Percentiles rank a stretch among this genome's conserved stretches.
Conservation (phyloP, 2,888 invertebrate species). For the Ectemnius lituratus region DNA sequence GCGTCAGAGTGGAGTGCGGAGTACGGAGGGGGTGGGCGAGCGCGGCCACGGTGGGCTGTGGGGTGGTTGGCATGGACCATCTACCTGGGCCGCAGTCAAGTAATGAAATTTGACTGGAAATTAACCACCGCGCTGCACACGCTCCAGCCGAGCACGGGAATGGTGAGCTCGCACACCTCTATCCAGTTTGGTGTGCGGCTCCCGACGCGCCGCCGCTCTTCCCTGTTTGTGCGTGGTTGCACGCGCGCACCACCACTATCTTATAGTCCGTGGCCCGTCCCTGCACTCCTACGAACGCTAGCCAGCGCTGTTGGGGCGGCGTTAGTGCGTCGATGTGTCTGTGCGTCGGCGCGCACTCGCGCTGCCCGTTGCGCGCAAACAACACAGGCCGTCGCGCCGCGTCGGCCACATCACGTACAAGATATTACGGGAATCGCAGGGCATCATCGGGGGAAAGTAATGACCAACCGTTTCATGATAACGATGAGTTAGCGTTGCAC, state of each 20-base stretch:
- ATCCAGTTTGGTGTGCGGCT: conserved; percentile 16
- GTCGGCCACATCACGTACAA: conserved; percentile 46
- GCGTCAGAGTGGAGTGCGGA: conserved; percentile 27
- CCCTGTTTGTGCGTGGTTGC: conserved; percentile 22
- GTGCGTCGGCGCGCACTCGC: background rate
- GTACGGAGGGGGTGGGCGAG: background rate
- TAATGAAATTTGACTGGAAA: conserved; percentile 77
- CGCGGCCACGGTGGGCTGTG: conserved; percentile 8
- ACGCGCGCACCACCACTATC: conserved; percentile 19
- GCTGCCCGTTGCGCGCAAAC: background rate
- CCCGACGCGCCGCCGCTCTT: conserved; percentile 5
- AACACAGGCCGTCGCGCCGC: conserved; percentile 7
- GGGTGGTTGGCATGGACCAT: conserved; percentile 59
- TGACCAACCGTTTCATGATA: conserved; percentile 73
- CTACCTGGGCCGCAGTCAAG: conserved; percentile 70
- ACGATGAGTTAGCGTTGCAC: conserved; percentile 75
- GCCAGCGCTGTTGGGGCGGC: no score
- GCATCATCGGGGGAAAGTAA: conserved; percentile 72
- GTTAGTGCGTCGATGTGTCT: no score
- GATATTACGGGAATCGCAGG: conserved; percentile 56
- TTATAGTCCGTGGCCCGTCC: no score
- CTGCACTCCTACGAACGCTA: no score
- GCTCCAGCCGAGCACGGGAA: conserved; percentile 28
- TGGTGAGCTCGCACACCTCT: conserved; percentile 24
- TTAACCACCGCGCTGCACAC: conserved; percentile 71